phyloP scores from a whole-genome alignment of 2,888 invertebrate genomes.

The Scaptomyza tumidula region DNA sequence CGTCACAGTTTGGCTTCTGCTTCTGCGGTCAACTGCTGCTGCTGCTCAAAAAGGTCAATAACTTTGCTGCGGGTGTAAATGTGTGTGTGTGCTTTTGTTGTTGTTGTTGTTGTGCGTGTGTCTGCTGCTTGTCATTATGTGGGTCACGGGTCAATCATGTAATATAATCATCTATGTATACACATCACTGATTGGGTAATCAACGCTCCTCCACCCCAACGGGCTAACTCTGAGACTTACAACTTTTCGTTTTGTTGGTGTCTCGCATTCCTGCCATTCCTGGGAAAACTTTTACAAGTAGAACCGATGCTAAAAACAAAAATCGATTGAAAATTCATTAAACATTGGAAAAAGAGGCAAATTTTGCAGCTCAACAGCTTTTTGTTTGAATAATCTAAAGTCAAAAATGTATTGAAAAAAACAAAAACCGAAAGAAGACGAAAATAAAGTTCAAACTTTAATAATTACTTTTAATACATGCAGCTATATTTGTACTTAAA shows the following conservation, averaged over 20 bases:
- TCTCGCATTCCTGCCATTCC: background rate
- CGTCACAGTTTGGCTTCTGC: slow-evolving; percentile 33
- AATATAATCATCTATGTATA: slow-evolving; percentile 36
- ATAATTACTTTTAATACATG: no score
- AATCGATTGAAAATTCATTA: no score
- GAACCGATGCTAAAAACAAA: no score
- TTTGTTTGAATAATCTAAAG: no score
- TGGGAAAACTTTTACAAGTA: no score
- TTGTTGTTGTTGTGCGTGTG: slow-evolving; percentile 1
- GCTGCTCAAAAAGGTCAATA: slow-evolving; percentile 62
- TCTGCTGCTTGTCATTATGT: slow-evolving; percentile 50
- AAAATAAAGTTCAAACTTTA: no score
- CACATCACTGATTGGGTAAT: slow-evolving; percentile 15
- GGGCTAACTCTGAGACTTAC: background rate
- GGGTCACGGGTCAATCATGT: slow-evolving; percentile 74
- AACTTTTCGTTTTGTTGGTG: background rate
- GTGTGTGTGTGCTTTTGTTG: slow-evolving; percentile 34
- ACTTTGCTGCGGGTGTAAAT: slow-evolving; percentile 29
- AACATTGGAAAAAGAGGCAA: no score
- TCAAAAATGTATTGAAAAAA: no score
- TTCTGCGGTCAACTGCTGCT: slow-evolving; percentile 35
- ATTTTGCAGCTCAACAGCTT: no score
- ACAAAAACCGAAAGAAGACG: no score
- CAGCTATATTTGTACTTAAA: no score
- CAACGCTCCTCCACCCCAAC: background rate